Evolutionary conservation across 2,888 invertebrate species (phyloP), one percentile per base, ranked within the genome.

Genomic region (Eupsilia transversa): DNA sequence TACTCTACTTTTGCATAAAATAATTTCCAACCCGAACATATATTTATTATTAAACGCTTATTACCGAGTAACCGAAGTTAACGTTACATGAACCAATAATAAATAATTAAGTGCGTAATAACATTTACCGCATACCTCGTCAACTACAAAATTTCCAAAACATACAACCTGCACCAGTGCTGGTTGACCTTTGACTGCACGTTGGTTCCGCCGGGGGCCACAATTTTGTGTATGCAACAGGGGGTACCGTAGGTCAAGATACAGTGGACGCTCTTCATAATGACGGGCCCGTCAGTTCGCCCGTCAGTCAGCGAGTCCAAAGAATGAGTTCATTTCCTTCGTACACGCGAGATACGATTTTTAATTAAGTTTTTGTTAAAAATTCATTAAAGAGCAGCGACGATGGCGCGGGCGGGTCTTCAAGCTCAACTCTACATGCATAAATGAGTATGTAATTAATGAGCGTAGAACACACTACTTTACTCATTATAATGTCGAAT

Each of bases 311-410:
- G 90, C 92, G 92, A 90, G 92, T 93, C 91, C 94, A 89, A 94
- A 94, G 95, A 96, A 96, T 96, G 96, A 96, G 96, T 96, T 96
- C 96, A 96, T 96, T 96, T 96, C 96, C 96, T 96, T 94, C 94
- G 94, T 94, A 94, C 95, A 94, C 93, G 93, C 93, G 93, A 95
- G 96, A 96, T 95, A 96, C 95, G 93, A 94, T 96, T 96, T 96
- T 96, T 96, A 96, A 96, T 96, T 96, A 96, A 95, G 96, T 96
- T 96, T 96, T 96, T 96, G 96, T 95, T 96, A 94, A 94, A 96
- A 96, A 95, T 94, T 95, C 95, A 96, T 96, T 95, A 95, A 94
- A 93, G 90, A 92, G 91, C 93, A 89, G 90, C 93, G 92, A 93
- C 92, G 92, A 89, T 91, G 92, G 89, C 90, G 90, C 90, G 91